A percentile compares a stretch with the other conserved stretches of the same genome.
These are phyloP conservation scores for Lepidurus packardi DNA, from an alignment of 1,140 invertebrate genomes.

Conservation along the genomic window DNA sequence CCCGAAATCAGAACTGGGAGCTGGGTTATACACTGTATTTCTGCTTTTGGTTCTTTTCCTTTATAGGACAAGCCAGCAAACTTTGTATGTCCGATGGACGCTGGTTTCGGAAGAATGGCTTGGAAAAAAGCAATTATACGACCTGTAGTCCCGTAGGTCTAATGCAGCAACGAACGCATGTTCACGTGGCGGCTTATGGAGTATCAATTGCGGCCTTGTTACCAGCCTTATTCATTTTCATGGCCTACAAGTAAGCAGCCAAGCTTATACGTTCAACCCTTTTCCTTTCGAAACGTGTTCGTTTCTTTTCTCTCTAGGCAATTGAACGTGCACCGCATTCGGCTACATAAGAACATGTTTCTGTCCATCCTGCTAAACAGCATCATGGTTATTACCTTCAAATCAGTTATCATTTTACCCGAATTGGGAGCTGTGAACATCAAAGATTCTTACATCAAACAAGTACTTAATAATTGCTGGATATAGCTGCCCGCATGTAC, in stretches of 20 bases:
- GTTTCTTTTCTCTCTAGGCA: conserved; percentile 41
- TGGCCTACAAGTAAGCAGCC: conserved; percentile 45
- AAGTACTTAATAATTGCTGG: conserved; percentile 34
- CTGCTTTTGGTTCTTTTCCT: conserved; percentile 4
- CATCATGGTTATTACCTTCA: conserved; percentile 45
- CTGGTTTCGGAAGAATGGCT: conserved; percentile 39
- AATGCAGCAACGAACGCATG: conserved; percentile 39
- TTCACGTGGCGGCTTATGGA: conserved; percentile 44
- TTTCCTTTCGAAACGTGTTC: background rate
- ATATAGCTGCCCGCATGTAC: background rate
- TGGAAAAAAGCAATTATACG: conserved; percentile 47
- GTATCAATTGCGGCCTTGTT: conserved; percentile 45
- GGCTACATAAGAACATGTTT: conserved; percentile 53
- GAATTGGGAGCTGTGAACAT: conserved; percentile 38
- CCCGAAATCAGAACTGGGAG: background rate
- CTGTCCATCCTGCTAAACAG: conserved; percentile 49
- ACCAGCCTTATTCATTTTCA: conserved; percentile 48
- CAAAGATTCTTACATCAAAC: conserved; percentile 39
- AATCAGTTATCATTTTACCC: conserved; percentile 45
- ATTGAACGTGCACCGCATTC: conserved; percentile 47
- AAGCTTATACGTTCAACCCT: background rate
- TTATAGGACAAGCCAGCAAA: conserved; percentile 42
- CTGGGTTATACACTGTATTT: background rate
- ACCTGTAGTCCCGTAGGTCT: conserved; percentile 42
- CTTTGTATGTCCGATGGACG: conserved; percentile 40